Evolutionary conservation across 2,113 vertebrate species (phyloP).

Genomic region (Pipa parva): DNA sequence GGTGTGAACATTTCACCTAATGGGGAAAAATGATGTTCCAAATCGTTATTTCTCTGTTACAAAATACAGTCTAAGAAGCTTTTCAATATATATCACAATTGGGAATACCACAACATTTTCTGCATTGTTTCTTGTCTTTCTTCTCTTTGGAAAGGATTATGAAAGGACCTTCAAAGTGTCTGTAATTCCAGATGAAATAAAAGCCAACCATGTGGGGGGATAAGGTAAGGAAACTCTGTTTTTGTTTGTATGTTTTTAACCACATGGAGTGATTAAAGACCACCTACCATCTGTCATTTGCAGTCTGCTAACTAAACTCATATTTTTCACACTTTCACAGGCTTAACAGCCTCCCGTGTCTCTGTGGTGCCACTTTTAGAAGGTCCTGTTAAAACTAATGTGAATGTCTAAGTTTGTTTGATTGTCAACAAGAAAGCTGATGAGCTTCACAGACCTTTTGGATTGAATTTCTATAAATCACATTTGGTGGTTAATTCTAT

Average conservation of each 20-base stretch:
- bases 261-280: constrained; percentile 68
- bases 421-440: constrained; percentile 47
- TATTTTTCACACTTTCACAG: constrained; percentile 56
- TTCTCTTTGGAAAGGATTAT: constrained; percentile 65
- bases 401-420: constrained; percentile 49
- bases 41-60: too few relatives aligned
- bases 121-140: constrained; percentile 64
- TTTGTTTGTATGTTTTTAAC: constrained; percentile 68
- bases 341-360: constrained; percentile 54
- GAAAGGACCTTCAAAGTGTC: constrained; percentile 62
- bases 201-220: constrained; percentile 52
- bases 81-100: too few relatives aligned
- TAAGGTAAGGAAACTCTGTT: constrained; percentile 65
- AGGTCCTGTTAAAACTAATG: constrained; percentile 41
- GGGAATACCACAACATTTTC: too few relatives aligned
- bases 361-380: constrained; percentile 43
- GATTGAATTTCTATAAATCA: neutral
- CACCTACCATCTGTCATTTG: constrained; percentile 74
- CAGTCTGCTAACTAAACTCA: constrained; percentile 49
- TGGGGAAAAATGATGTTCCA: too few relatives aligned
- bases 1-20: too few relatives aligned
- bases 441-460: neutral
- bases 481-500: constrained; percentile 12
- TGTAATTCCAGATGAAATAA: too few relatives aligned
- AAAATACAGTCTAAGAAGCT: too few relatives aligned